Percentiles rank a stretch among this genome's conserved stretches.
Evolutionary conservation across 2,797 vertebrate genomes (phyloP).

Genomic region (Pseudotriccus pelzelni): DNA sequence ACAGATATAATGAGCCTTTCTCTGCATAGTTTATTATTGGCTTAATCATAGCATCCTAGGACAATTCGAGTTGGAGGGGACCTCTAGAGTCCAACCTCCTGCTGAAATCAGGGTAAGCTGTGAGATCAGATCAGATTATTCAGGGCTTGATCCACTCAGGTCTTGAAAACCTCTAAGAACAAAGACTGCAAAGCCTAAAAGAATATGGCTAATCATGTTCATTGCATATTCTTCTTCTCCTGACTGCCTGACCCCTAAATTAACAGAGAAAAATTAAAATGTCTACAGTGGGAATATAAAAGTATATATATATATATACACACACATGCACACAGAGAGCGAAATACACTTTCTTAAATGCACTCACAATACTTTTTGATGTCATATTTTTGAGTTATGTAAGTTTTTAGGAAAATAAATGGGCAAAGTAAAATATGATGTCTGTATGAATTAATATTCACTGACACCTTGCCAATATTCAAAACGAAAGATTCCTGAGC

Average conservation of each 20-base stretch:
- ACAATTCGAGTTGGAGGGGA: not conserved
- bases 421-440: not conserved
- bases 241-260: not conserved
- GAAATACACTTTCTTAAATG: not conserved
- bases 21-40: not conserved
- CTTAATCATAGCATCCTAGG: not conserved
- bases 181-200: not conserved
- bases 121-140: not conserved
- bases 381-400: not conserved
- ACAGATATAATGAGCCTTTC: not conserved
- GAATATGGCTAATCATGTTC: not conserved
- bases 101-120: not conserved
- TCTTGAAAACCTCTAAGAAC: not conserved
- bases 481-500: not conserved
- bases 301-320: not conserved
- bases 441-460: not conserved
- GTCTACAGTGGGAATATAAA: not conserved
- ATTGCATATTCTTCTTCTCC: not conserved
- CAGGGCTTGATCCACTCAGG: not conserved
- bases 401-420: not conserved
- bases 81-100: not conserved
- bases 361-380: not conserved
- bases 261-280: not conserved
- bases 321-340: not conserved
- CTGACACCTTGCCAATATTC: not conserved